Base-by-base conservation (phyloP, 2,797 vertebrate species). In the Sparidentex hasta region DNA sequence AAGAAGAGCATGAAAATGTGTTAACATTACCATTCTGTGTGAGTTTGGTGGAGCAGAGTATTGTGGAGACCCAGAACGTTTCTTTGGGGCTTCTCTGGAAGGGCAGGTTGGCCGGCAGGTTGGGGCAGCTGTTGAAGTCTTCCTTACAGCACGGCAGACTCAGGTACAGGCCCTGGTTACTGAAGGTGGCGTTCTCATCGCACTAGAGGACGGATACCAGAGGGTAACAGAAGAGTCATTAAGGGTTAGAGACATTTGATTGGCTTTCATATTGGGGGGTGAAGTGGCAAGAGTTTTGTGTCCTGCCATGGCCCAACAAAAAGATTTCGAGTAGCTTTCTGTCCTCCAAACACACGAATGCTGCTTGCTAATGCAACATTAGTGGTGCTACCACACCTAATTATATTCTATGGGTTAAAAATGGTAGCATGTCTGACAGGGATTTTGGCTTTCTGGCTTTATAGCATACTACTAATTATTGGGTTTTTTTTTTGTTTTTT, bases 61-160 rank as follows among this genome's bases (percentile, higher is more conserved):
- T 97, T 0, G 98, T 99, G 84, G 97, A 97, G 84, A 99, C 97
- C 90, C 97, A 99, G 88, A 99, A 97, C 50, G 96, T 97, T 94
- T 99, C 98, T 88, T 99, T 99, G 89, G 97, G 95, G 94, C 98
- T 99, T 78, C 98, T 97, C 94, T 99, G 98, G 94, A 99, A 99
- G 78, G 98, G 97, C 90, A 99, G 95, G 91, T 97, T 99, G 83
- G 97, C 96, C 3, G 98, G 98, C 82, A 99, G 96, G 93, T 96
- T 98, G 80, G 98, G 96, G 82, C 98, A 99, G 92, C 98, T 98
- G 8, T 97, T 99, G 91, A 97, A 98, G 92, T 99, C 98, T 65
- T 99, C 98, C 85, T 99, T 99, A 90, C 98, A 99, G 95, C 98
- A 99, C 58, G 98, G 98, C 67, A 99, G 94, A 76, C 98, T 98